Evolutionary conservation across 2,797 vertebrate species (phyloP), one percentile per base, ranked within the genome.

Genomic region (Telmatherina bonti): DNA sequence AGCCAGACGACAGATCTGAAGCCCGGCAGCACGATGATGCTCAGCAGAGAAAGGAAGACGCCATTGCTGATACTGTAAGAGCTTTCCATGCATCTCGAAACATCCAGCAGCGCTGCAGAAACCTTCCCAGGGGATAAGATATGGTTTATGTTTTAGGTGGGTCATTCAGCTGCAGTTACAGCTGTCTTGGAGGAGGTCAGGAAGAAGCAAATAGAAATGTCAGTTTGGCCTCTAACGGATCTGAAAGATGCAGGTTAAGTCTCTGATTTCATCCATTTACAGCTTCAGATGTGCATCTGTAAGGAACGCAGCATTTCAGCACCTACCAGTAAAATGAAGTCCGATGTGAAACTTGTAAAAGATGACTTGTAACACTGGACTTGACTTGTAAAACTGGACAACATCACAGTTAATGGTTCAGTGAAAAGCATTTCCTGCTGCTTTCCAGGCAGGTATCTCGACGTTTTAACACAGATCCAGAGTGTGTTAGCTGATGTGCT

Each of bases 141-240:
- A 16, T 43, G 9, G 6, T 26, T 49, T 10, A 22, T 53, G 29
- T 30, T 43, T 13, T 29, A 87, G 81, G 54, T 8, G 22, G 75
- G 52, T 65, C 76, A 86, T 62, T 77, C 89, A 78, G 76, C 92
- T 8, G 75, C 73, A 35, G 67, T 92, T 22, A 70, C 62, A 62
- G 59, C 24, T 45, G 62, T 89, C 79, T 73, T 96, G 80, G 74
- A 93, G 73, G 87, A 92, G 16, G 74, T 93, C 71, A 78, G 86
- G 83, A 84, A 83, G 71, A 94, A 93, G 67, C 96, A 96, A 77
- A 79, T 78, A 58, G 87, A 93, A 41, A 83, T 96, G 45, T 73
- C 91, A 33, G 30, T 82, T 0, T 88, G 93, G 93, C 84, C 93
- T 84, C 65, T 95, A 65, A 90, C 64, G 74, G 85, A 72, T 43